Conservation (phyloP, 2,888 invertebrate genomes). For the Neocrepidodera transversa region DNA sequence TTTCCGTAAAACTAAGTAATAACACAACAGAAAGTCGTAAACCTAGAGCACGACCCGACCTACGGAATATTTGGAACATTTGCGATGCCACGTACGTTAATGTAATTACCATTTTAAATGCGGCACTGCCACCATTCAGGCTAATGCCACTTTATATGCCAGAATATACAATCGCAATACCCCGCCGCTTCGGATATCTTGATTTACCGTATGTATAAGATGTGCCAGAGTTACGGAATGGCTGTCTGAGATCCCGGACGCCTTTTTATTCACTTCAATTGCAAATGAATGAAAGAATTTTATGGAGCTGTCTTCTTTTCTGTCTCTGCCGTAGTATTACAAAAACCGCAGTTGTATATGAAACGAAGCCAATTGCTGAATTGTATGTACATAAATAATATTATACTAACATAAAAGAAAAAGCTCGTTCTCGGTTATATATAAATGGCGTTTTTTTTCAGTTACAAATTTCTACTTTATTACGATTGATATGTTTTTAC, state of each 20-base stretch:
- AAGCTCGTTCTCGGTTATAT: no score
- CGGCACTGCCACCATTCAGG: constrained; percentile 10
- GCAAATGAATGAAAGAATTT: constrained; percentile 8
- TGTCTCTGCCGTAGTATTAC: not conserved
- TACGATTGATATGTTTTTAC: no score
- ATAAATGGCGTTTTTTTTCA: no score
- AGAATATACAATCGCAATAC: constrained; percentile 27
- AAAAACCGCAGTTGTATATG: not conserved
- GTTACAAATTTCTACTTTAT: no score
- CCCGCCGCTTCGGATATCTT: constrained; percentile 10
- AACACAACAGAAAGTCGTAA: constrained; percentile 29
- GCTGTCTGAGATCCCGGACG: not conserved
- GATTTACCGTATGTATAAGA: constrained; percentile 20
- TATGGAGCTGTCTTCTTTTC: not conserved
- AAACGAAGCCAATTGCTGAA: not conserved
- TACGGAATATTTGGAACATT: constrained; percentile 41
- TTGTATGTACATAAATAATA: no score
- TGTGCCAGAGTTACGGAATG: constrained; percentile 8
- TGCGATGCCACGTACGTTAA: constrained; percentile 37
- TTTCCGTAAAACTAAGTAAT: constrained; percentile 6
- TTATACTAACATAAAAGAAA: no score
- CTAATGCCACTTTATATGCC: constrained; percentile 27
- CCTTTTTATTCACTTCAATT: constrained; percentile 9
- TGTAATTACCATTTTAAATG: constrained; percentile 44
- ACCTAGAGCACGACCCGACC: constrained; percentile 38